Evolutionary conservation across 2,888 invertebrate species (phyloP).

Genomic region (Cyaniris semiargus): DNA sequence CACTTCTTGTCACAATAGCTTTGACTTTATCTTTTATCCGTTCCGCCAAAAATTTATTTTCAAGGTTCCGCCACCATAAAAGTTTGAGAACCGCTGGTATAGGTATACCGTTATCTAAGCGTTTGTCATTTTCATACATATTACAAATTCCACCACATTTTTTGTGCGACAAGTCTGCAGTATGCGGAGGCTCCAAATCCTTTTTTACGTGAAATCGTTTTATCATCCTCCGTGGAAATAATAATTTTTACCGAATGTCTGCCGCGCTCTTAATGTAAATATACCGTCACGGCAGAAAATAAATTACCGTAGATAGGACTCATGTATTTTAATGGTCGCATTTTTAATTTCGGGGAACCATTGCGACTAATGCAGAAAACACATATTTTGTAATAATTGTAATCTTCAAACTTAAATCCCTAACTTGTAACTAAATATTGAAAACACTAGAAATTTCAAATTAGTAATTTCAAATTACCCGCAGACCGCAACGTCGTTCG

Average conservation of each 20-base stretch:
- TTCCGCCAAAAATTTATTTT: too few relatives aligned
- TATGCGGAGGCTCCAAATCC: neutral
- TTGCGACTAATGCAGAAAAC: constrained; percentile 1
- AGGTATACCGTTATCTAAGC: too few relatives aligned
- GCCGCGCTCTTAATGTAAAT: constrained; percentile 25
- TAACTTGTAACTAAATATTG: too few relatives aligned
- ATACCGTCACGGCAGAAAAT: constrained; percentile 19
- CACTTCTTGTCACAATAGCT: too few relatives aligned
- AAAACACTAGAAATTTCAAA: too few relatives aligned
- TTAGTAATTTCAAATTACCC: too few relatives aligned
- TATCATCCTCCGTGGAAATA: constrained; percentile 15
- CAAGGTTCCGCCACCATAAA: too few relatives aligned
- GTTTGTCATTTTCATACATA: neutral
- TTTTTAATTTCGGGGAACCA: constrained; percentile 3
- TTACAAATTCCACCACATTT: neutral
- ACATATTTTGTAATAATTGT: neutral
- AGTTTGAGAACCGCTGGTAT: too few relatives aligned
- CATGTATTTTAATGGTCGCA: constrained; percentile 21
- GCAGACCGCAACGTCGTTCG: too few relatives aligned
- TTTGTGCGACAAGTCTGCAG: neutral
- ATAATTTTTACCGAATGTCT: constrained; percentile 27
- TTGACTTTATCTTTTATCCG: too few relatives aligned
- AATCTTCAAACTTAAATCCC: neutral
- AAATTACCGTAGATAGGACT: constrained; percentile 15
- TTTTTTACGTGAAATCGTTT: neutral